Conservation (phyloP, 2,113 vertebrate genomes). For the Ptilorrhoa leucosticta region DNA sequence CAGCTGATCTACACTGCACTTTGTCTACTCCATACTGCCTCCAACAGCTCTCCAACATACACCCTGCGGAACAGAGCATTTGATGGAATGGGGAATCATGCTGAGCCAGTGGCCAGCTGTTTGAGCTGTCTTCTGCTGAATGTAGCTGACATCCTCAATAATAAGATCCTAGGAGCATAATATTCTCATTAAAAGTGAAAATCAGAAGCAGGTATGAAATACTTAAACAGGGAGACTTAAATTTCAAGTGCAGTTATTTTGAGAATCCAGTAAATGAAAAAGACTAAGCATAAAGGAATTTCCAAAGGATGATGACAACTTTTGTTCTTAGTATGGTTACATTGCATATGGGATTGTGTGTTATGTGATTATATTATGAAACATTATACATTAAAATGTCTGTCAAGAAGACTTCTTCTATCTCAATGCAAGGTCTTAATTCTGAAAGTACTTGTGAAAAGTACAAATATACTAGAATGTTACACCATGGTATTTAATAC, state of each 20-base stretch:
- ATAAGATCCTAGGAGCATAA: background rate
- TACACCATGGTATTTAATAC: background rate
- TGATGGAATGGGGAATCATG: background rate
- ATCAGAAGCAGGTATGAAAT: background rate
- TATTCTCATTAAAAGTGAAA: background rate
- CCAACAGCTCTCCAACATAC: background rate
- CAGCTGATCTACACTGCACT: fast-evolving
- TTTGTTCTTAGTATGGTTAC: background rate
- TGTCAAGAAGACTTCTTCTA: background rate
- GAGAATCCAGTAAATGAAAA: background rate
- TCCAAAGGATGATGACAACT: background rate
- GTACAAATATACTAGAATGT: background rate
- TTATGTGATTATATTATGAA: background rate
- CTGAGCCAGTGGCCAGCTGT: background rate
- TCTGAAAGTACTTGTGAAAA: background rate
- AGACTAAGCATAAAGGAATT: background rate
- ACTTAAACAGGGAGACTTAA: background rate
- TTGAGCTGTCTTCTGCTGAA: background rate
- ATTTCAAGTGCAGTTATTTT: background rate
- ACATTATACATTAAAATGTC: background rate
- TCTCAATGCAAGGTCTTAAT: background rate
- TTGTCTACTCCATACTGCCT: background rate
- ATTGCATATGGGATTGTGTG: background rate
- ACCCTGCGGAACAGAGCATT: background rate
- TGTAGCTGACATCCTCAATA: background rate